phyloP scores from a whole-genome alignment of 2,113 vertebrate genomes.

The Indri indri region DNA sequence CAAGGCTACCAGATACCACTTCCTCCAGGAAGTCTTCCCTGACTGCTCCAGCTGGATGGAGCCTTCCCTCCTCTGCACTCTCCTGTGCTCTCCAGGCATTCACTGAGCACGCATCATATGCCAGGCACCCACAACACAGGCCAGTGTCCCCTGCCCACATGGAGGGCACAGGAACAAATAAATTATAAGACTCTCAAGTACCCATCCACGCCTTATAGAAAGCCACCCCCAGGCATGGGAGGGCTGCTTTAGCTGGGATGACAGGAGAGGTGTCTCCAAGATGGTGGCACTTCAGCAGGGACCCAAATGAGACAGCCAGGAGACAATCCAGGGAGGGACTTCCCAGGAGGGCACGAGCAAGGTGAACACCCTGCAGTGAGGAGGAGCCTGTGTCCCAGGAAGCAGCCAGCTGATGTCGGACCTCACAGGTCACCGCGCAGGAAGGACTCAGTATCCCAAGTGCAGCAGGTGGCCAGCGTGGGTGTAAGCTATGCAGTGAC shows the following conservation, averaged over 20 bases:
- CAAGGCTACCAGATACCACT: neutral
- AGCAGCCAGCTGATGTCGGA: neutral
- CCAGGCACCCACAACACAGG: neutral
- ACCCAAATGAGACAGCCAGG: neutral
- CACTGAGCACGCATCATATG: rapidly evolving
- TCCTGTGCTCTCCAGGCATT: neutral
- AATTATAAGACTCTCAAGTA: rapidly evolving
- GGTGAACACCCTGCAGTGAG: rapidly evolving
- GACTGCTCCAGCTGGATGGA: neutral
- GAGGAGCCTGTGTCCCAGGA: neutral
- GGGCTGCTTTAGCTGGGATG: neutral
- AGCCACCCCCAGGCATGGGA: neutral
- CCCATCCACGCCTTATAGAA: neutral
- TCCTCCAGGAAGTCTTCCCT: neutral
- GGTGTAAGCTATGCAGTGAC: neutral
- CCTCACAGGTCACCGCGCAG: neutral
- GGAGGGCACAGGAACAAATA: neutral
- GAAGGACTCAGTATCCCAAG: neutral
- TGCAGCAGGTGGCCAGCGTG: neutral
- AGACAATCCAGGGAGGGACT: neutral
- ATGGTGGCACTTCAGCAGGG: neutral
- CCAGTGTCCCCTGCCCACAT: neutral
- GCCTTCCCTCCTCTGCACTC: too few species aligned
- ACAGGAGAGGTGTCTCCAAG: neutral
- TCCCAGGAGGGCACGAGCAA: neutral